Percentiles rank a stretch among this genome's conserved stretches.
Conservation (phyloP, 2,797 vertebrate species). For the Lepus oiostolus region DNA sequence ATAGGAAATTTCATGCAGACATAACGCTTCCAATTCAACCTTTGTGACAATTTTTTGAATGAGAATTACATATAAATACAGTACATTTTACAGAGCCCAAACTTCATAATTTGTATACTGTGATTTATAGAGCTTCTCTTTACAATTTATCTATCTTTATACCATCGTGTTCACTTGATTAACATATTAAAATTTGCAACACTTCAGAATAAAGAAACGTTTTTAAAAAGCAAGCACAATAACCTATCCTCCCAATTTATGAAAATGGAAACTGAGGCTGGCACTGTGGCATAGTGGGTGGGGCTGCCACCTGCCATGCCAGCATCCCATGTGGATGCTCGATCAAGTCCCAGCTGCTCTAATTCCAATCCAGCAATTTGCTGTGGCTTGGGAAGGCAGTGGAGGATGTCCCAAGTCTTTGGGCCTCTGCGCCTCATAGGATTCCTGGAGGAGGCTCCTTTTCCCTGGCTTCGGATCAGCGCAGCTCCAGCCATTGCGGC, state of each 20-base stretch:
- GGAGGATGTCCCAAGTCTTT: too few relatives aligned
- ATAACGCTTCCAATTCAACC: slow-evolving; percentile 58
- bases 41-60: not conserved
- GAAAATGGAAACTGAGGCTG: slow-evolving; percentile 19
- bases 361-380: too few relatives aligned
- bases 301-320: too few relatives aligned
- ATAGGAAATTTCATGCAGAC: slow-evolving; percentile 60
- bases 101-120: slow-evolving; percentile 56
- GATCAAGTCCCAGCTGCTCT: too few relatives aligned
- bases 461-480: too few relatives aligned
- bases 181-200: slow-evolving; percentile 48
- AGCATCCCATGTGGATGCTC: too few relatives aligned
- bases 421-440: too few relatives aligned
- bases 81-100: slow-evolving; percentile 59
- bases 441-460: too few relatives aligned
- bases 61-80: slow-evolving; percentile 59
- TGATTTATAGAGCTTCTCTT: slow-evolving; percentile 78
- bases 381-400: too few relatives aligned
- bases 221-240: slow-evolving; percentile 49
- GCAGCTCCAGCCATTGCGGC: too few relatives aligned
- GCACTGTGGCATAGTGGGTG: too few relatives aligned
- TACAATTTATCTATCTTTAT: slow-evolving; percentile 67
- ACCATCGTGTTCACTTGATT: not conserved
- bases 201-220: slow-evolving; percentile 57
- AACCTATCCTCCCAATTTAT: slow-evolving; percentile 35